Evolutionary conservation across 2,888 invertebrate species (phyloP), one percentile per base, ranked within the genome.

Genomic region (Coelopa pilipes): DNA sequence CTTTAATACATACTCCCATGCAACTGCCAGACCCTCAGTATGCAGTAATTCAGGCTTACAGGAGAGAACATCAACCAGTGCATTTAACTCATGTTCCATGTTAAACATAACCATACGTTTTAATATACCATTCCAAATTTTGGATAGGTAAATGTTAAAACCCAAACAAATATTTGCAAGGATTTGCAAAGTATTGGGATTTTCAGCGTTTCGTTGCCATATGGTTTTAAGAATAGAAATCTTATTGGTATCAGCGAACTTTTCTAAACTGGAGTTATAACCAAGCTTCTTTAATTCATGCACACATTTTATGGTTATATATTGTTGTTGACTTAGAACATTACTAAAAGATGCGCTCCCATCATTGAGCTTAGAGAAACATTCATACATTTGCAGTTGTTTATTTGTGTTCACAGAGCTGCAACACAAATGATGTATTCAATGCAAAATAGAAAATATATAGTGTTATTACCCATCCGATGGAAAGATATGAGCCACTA

Each of bases 71-170:
- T 88, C 87, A 15, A 88, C 83, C 19, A 88, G 76, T 0, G 86
- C 82, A 75, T 85, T 85, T 1, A 87, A 75, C 59, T 87, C 82
- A 9, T 79, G 79, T 69, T 85, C 82, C 88, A 88, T 88, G 72
- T 86, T 85, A 3, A 86, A 82, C 74, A 83, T 82, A 10, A 85
- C 83, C 88, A 88, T 88, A 74, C 88, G 87, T 70, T 86, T 86
- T 3, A 88, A 79, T 50, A 88, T 83, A 15, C 87, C 86, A 77
- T 87, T 88, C 88, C 88, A 88, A 62, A 88, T 86, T 77, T 85
- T 84, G 0, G 87, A 80, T 24, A 84, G 76, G 69, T 83, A 82
- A 71, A 88, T 85, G 72, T 88, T 81, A 70, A 84, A 88, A 15
- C 87, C 87, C 3, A 88, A 76, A 57, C 88, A 88, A 74, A 88